phyloP scores from a whole-genome alignment of 1,140 invertebrate genomes.

The Caerostris extrusa region DNA sequence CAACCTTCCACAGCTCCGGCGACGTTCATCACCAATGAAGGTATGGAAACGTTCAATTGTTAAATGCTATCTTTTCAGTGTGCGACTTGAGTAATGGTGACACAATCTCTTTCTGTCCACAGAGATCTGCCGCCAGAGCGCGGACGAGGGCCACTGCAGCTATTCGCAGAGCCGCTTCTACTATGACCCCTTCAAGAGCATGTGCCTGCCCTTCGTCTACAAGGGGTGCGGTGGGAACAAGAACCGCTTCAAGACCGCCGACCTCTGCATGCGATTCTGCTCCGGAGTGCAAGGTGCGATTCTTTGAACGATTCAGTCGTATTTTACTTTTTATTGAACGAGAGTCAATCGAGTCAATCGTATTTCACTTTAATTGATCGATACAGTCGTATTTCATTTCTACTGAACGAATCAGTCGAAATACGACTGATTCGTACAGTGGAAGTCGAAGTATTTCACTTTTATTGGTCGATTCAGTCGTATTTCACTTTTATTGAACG shows the following conservation, averaged over 20 bases:
- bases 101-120: slow-evolving; percentile 24
- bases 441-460: no score
- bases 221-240: slow-evolving; percentile 92
- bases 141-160: slow-evolving; percentile 88
- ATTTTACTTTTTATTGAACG: background rate
- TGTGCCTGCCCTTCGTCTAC: slow-evolving; percentile 92
- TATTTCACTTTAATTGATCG: no score
- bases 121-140: slow-evolving; percentile 86
- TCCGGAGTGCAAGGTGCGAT: slow-evolving; percentile 81
- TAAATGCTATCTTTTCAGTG: background rate
- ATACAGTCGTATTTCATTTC: no score
- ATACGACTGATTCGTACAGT: no score
- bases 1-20: slow-evolving; percentile 52
- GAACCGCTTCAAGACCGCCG: slow-evolving; percentile 90
- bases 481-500: no score
- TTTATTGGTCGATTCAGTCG: no score
- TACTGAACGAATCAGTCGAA: no score
- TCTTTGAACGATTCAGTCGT: background rate
- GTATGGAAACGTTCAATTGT: background rate
- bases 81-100: background rate
- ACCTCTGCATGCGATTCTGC: slow-evolving; percentile 90
- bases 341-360: no score
- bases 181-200: slow-evolving; percentile 88
- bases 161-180: slow-evolving; percentile 84
- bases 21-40: slow-evolving; percentile 73